Conservation (phyloP, 2,113 vertebrate genomes). For the Pelmatolapia mariae region DNA sequence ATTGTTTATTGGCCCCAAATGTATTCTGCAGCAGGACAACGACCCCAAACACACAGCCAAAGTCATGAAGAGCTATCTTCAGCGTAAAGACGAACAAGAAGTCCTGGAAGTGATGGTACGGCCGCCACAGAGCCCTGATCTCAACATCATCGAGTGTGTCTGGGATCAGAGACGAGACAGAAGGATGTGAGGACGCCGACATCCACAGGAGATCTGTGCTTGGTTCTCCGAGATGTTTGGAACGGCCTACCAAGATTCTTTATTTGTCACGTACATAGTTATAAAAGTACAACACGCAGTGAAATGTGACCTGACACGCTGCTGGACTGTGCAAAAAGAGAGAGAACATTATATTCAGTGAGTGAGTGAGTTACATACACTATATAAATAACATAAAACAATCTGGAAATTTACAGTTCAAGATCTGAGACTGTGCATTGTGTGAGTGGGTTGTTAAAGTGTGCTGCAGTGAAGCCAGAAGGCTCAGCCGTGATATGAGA, state of each 20-base stretch:
- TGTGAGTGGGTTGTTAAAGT: background rate
- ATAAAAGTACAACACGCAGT: background rate
- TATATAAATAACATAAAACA: background rate
- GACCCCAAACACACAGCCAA: background rate
- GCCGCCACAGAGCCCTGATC: background rate
- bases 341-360: background rate
- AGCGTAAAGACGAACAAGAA: rapidly evolving
- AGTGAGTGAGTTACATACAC: rapidly evolving
- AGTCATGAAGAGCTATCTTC: rapidly evolving
- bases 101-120: background rate
- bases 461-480: background rate
- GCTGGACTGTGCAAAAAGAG: background rate
- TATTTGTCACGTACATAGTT: rapidly evolving
- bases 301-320: background rate
- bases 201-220: background rate
- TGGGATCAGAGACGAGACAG: background rate
- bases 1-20: background rate
- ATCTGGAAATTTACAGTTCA: background rate
- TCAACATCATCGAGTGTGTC: background rate
- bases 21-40: background rate
- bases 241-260: rapidly evolving
- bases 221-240: background rate
- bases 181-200: background rate
- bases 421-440: rapidly evolving
- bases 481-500: background rate